Conservation (phyloP, 1,140 invertebrate species). For the Teleopsis dalmanni region DNA sequence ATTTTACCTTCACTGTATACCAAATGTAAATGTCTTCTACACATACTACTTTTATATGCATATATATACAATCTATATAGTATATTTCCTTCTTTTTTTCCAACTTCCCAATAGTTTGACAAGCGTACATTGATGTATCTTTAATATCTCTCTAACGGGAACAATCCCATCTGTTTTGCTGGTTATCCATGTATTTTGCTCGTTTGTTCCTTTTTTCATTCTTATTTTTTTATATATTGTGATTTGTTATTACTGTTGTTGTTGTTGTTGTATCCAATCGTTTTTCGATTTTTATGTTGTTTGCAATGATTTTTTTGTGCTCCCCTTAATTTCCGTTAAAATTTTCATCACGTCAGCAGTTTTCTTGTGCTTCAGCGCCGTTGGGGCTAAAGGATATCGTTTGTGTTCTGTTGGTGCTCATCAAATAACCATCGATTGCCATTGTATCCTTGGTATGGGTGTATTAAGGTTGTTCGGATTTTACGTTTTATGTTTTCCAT, state of each 20-base stretch:
- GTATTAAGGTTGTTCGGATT: too few species aligned
- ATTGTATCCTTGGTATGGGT: too few species aligned
- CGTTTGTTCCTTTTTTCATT: background rate
- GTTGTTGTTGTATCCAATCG: background rate
- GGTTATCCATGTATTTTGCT: background rate
- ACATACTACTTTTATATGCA: too few species aligned
- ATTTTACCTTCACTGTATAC: too few species aligned
- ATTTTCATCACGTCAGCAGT: conserved; percentile 12
- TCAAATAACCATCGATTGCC: conserved; percentile 11
- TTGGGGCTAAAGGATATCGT: background rate
- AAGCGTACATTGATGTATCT: conserved; percentile 3
- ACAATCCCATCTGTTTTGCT: conserved; percentile 6
- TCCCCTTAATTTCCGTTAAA: conserved; percentile 5
- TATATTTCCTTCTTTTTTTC: too few species aligned
- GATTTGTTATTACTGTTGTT: background rate
- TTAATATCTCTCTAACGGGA: conserved; percentile 2
- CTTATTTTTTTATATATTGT: conserved; percentile 1
- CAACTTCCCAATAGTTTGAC: too few species aligned
- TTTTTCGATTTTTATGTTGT: background rate
- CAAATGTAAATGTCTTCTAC: too few species aligned
- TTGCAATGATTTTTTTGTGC: background rate
- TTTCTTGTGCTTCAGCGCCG: background rate
- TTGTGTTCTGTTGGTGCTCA: background rate
- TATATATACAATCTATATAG: too few species aligned
- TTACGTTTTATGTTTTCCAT: too few species aligned